Percentiles rank a stretch among this genome's conserved stretches.
Conservation (phyloP, 2,888 invertebrate species). For the Aproaerema taeniolella region DNA sequence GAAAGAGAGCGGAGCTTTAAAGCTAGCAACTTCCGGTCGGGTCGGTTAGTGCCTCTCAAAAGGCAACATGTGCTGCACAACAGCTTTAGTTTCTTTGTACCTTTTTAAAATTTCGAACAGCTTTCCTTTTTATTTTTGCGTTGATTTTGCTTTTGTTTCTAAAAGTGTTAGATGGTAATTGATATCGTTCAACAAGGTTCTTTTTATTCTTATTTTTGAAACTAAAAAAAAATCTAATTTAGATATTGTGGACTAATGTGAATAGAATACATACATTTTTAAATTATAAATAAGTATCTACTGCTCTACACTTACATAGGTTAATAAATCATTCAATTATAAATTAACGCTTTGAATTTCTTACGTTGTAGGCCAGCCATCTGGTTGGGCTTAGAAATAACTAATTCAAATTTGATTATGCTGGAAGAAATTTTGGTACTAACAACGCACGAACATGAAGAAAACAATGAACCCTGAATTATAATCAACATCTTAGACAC, state of each 20-base stretch:
- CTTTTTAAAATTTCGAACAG: conserved; percentile 35
- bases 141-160: conserved; percentile 10
- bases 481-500: neutral
- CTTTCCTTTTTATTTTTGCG: conserved; percentile 20
- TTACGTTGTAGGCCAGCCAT: too few relatives aligned
- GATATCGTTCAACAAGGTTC: too few relatives aligned
- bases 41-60: conserved; percentile 34
- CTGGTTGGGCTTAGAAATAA: too few relatives aligned
- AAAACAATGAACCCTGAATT: neutral
- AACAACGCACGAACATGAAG: too few relatives aligned
- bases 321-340: too few relatives aligned
- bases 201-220: neutral
- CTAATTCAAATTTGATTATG: too few relatives aligned
- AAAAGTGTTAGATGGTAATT: too few relatives aligned
- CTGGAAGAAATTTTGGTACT: too few relatives aligned
- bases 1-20: conserved; percentile 41
- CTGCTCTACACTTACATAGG: too few relatives aligned
- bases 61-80: conserved; percentile 41
- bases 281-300: too few relatives aligned
- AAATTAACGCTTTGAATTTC: too few relatives aligned
- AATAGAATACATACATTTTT: too few relatives aligned
- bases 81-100: conserved; percentile 42
- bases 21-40: conserved; percentile 37
- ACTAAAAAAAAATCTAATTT: neutral
- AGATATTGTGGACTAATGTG: neutral